phyloP scores from a whole-genome alignment of 2,113 vertebrate genomes.

The Cyprinodon tularosa region DNA sequence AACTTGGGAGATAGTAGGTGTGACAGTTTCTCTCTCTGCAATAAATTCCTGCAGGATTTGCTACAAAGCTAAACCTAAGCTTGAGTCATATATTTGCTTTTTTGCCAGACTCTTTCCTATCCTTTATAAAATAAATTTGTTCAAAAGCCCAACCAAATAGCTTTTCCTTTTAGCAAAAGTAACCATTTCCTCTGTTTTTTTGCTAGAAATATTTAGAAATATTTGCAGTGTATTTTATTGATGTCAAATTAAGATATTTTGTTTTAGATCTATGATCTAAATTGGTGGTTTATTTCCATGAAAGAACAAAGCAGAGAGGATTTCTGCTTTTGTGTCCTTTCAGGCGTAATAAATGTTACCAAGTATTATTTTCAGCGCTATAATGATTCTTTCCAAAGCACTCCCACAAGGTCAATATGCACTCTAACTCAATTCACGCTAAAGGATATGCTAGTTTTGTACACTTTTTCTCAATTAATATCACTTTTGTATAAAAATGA shows the following conservation, averaged over 20 bases:
- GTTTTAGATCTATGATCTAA: neutral
- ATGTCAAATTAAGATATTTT: neutral
- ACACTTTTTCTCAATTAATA: neutral
- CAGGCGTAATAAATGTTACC: neutral
- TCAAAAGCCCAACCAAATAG: neutral
- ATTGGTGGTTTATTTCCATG: neutral
- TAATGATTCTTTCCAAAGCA: neutral
- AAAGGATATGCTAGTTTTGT: neutral
- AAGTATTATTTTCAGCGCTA: neutral
- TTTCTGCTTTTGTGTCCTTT: neutral
- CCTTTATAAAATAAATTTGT: neutral
- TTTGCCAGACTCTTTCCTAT: neutral
- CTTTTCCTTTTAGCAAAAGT: neutral
- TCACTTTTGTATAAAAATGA: neutral
- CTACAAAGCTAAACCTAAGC: neutral
- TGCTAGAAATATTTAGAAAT: no score
- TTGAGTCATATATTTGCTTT: neutral
- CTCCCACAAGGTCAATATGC: neutral
- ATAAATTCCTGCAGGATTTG: slow-evolving; percentile 9
- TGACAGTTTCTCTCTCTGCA: slow-evolving; percentile 10
- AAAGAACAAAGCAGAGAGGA: neutral
- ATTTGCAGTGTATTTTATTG: neutral
- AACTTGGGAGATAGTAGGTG: slow-evolving; percentile 7
- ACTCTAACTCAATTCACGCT: neutral
- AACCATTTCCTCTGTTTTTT: neutral